Evolutionary conservation across 1,140 invertebrate genomes (phyloP).

Genomic region (Lethocerus indicus): DNA sequence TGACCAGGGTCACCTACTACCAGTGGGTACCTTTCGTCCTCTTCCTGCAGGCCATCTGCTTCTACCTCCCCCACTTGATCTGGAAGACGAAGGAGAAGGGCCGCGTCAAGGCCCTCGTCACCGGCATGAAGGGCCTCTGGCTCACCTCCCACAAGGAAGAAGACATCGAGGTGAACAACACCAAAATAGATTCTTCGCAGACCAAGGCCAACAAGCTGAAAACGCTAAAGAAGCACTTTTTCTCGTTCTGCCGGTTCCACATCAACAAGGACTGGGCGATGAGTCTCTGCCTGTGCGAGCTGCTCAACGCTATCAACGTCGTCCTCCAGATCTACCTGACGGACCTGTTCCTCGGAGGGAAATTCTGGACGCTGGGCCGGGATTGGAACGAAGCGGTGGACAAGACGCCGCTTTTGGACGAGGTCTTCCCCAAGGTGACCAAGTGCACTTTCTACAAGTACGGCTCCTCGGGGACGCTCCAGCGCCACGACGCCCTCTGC

Average conservation of each 20-base stretch:
- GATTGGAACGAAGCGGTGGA: constrained; percentile 58
- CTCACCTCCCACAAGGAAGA: constrained; percentile 23
- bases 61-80: constrained; percentile 51
- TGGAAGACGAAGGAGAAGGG: constrained; percentile 63
- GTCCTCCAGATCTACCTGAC: constrained; percentile 41
- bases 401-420: constrained; percentile 28
- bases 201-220: not conserved
- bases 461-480: constrained; percentile 38
- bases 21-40: constrained; percentile 77
- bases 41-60: constrained; percentile 56
- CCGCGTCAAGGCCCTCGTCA: constrained; percentile 26
- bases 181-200: constrained; percentile 20
- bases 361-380: constrained; percentile 31
- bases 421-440: constrained; percentile 25
- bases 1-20: constrained; percentile 61
- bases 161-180: constrained; percentile 30
- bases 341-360: constrained; percentile 52
- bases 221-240: not conserved
- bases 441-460: constrained; percentile 31
- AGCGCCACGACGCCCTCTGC: constrained; percentile 46
- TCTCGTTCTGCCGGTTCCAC: not conserved
- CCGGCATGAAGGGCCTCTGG: constrained; percentile 24
- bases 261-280: constrained; percentile 18
- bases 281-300: constrained; percentile 28
- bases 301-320: constrained; percentile 26